Percentiles rank a stretch among this genome's conserved stretches.
phyloP scores from a whole-genome alignment of 2,797 vertebrate species.

The Molossus molossus region DNA sequence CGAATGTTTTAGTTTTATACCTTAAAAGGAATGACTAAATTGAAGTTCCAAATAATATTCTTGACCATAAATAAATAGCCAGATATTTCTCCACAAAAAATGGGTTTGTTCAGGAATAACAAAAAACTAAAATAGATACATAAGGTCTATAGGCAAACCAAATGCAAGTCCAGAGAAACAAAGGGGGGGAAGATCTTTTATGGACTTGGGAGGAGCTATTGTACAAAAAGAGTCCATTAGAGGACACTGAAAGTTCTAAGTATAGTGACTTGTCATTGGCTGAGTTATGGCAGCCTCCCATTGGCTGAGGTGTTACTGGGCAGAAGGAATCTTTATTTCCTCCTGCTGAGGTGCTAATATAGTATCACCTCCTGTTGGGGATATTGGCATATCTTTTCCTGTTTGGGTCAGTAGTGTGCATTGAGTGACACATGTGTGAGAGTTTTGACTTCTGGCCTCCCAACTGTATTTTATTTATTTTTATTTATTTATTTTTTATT shows the following conservation, averaged over 20 bases:
- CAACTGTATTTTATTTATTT: neutral
- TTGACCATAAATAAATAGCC: neutral
- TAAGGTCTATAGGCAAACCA: neutral
- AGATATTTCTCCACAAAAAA: neutral
- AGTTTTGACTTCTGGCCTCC: neutral
- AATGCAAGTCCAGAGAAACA: neutral
- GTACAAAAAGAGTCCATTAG: neutral
- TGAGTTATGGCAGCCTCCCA: neutral
- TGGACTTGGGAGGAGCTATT: neutral
- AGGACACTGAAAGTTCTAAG: neutral
- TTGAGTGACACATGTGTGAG: neutral
- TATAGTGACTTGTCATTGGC: neutral
- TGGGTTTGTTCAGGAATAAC: neutral
- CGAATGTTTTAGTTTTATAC: neutral
- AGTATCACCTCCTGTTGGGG: neutral
- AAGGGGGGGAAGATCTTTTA: neutral
- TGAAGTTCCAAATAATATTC: neutral
- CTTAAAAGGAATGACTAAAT: conserved; percentile 12
- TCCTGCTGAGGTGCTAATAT: no score
- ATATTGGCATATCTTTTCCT: neutral
- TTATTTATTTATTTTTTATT: no score
- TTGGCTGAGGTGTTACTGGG: neutral
- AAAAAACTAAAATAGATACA: no score
- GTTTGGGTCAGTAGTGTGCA: neutral
- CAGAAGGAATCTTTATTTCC: neutral